Evolutionary conservation across 37 sponge, comb jelly and placozoan genomes (phyloP).

Genomic region (Cladorhizidae sp.): DNA sequence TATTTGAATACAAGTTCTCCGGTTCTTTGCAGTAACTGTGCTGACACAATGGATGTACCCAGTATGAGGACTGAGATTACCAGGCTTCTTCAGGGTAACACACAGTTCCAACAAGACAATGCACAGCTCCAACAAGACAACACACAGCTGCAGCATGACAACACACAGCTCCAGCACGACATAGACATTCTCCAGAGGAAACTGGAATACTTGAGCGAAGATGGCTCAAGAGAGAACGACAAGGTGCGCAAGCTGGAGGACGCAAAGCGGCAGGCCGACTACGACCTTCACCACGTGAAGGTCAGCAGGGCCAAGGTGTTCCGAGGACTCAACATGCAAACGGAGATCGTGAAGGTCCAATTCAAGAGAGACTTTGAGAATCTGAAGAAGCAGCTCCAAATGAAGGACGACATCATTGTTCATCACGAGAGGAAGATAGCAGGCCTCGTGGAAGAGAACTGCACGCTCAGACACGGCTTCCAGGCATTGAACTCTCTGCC

Average conservation of each 20-base stretch:
- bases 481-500: slow-evolving; percentile 36
- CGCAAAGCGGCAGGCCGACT: slow-evolving; percentile 5
- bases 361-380: slow-evolving; percentile 64
- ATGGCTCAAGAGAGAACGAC: slow-evolving; percentile 26
- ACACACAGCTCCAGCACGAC: slow-evolving; percentile 27
- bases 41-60: background rate
- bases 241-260: slow-evolving; percentile 26
- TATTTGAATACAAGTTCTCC: too few species aligned
- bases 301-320: slow-evolving; percentile 60
- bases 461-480: slow-evolving; percentile 58
- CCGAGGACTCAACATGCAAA: slow-evolving; percentile 63
- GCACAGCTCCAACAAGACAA: slow-evolving; percentile 33
- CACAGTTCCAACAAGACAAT: slow-evolving; percentile 18
- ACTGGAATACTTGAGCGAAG: slow-evolving; percentile 9
- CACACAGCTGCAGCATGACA: slow-evolving; percentile 14
- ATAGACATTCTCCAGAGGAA: slow-evolving; percentile 29
- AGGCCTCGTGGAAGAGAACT: slow-evolving; percentile 54
- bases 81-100: slow-evolving; percentile 18
- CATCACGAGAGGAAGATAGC: slow-evolving; percentile 51
- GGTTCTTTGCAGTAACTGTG: too few species aligned
- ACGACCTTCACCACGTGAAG: slow-evolving; percentile 23
- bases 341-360: slow-evolving; percentile 55
- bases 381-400: slow-evolving; percentile 35
- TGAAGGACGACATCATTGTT: slow-evolving; percentile 56
- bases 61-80: background rate